Evolutionary conservation across 92 coral and sea anemone species (phyloP).

Genomic region (Palythoa grandiflora): DNA sequence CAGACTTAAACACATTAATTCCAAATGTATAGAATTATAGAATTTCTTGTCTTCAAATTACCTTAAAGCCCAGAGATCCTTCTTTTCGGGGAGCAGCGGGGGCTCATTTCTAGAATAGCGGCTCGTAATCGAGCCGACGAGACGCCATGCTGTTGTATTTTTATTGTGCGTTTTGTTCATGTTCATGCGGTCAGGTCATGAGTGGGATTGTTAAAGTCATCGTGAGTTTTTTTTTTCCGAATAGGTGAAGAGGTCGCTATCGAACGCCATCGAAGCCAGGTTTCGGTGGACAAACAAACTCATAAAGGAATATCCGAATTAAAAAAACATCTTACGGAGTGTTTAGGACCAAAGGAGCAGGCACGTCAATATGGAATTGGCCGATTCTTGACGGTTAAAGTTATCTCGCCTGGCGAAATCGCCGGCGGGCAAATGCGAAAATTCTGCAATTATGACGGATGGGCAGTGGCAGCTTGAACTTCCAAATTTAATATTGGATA

Average conservation of each 20-base stretch:
- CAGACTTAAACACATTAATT: no score
- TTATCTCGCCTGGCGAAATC: conserved; percentile 54
- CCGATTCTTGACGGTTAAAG: conserved; percentile 37
- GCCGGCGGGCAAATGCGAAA: conserved; percentile 39
- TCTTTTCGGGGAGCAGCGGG: no score
- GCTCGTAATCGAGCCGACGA: no score
- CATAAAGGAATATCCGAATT: not conserved
- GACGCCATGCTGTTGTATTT: not conserved
- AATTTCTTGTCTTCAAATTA: no score
- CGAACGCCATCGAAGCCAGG: not conserved
- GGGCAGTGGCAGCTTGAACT: conserved; percentile 38
- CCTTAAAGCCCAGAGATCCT: no score
- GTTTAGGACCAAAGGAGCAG: conserved; percentile 50
- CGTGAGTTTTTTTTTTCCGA: conserved; percentile 42
- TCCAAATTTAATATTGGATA: conserved; percentile 44
- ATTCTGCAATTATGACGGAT: conserved; percentile 57
- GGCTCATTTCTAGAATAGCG: no score
- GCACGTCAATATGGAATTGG: conserved; percentile 53
- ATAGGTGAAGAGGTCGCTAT: conserved; percentile 42
- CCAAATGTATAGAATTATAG: no score
- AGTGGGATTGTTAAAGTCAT: conserved; percentile 17
- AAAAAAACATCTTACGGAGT: conserved; percentile 44
- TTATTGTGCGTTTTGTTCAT: conserved; percentile 25
- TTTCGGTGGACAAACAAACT: not conserved
- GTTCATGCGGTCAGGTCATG: conserved; percentile 44